Conservation (phyloP, 2,113 vertebrate genomes). For the Malurus cyaneus region DNA sequence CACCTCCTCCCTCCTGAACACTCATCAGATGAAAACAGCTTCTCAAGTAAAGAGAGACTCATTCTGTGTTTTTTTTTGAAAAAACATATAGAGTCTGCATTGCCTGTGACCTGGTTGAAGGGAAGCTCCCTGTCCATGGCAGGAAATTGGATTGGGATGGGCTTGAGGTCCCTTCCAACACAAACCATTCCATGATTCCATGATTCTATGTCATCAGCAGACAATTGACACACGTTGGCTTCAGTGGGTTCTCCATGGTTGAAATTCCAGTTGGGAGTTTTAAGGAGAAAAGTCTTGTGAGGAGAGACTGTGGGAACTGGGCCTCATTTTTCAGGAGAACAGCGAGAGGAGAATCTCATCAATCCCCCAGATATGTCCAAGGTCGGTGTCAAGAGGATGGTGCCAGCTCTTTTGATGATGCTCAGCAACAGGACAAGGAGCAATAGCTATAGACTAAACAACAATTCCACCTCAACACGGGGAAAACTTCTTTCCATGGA, state of each 20-base stretch:
- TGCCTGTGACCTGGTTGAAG: neutral
- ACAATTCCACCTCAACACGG: neutral
- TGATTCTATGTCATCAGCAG: neutral
- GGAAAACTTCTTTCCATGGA: neutral
- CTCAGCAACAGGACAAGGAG: neutral
- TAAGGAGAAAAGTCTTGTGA: neutral
- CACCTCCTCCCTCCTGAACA: neutral
- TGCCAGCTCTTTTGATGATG: neutral
- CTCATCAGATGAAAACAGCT: neutral
- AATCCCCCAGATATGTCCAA: neutral
- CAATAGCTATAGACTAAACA: neutral
- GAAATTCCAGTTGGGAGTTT: neutral
- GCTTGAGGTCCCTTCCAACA: neutral
- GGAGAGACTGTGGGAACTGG: neutral
- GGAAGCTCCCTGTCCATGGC: neutral
- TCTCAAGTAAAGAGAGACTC: neutral
- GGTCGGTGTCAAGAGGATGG: neutral
- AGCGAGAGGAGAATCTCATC: neutral
- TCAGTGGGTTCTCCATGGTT: neutral
- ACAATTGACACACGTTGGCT: neutral
- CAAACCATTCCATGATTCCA: neutral
- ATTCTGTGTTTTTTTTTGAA: too few relatives aligned
- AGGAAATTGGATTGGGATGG: neutral
- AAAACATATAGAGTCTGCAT: too few relatives aligned
- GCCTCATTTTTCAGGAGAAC: neutral